phyloP scores from a whole-genome alignment of 2,113 vertebrate species.

The Rhagologus leucostigma region DNA sequence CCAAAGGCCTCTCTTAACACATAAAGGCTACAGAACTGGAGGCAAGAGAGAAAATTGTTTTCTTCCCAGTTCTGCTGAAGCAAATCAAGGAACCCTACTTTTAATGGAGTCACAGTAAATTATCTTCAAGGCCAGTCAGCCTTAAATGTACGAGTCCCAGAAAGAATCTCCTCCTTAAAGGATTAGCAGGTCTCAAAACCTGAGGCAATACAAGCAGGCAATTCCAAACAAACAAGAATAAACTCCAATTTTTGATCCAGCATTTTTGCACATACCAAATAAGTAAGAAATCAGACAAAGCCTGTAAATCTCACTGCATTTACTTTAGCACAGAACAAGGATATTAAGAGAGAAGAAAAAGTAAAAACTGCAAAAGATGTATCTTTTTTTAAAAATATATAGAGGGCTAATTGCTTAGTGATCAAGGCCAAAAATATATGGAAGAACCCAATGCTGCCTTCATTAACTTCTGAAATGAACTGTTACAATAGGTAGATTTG shows the following conservation, averaged over 20 bases:
- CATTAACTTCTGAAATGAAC: background rate
- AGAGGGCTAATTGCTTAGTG: background rate
- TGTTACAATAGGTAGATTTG: background rate
- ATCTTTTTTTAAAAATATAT: background rate
- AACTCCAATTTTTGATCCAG: background rate
- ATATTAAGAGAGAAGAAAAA: background rate
- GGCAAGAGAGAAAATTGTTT: background rate
- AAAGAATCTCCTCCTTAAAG: background rate
- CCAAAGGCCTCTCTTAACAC: background rate
- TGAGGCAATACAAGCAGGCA: background rate
- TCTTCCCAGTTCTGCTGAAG: background rate
- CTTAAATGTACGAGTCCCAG: accelerated
- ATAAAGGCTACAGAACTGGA: background rate
- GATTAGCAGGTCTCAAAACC: background rate
- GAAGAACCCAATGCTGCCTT: background rate
- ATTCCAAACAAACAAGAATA: background rate
- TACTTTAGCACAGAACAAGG: background rate
- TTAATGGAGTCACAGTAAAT: background rate
- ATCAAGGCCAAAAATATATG: background rate
- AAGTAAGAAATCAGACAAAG: background rate
- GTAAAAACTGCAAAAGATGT: background rate
- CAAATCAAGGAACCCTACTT: background rate
- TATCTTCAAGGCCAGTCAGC: background rate
- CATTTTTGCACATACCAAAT: background rate
- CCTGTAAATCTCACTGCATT: background rate